Percentiles rank a stretch among this genome's conserved stretches.
Evolutionary conservation across 2,113 vertebrate species (phyloP).

Genomic region (Neopipo cinnamomea): DNA sequence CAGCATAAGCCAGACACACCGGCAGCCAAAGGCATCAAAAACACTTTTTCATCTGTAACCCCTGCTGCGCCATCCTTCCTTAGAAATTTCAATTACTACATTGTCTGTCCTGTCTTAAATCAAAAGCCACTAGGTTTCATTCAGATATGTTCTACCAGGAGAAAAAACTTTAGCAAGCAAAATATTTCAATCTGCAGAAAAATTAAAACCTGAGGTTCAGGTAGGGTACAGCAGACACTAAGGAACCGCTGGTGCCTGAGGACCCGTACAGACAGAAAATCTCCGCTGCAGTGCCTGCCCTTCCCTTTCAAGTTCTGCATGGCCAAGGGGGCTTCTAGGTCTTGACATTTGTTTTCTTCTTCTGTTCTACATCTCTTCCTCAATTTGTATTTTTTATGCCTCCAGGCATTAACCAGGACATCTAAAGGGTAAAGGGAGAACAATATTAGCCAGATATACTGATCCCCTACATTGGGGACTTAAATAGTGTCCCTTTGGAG

Average conservation of each 20-base stretch:
- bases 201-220: not conserved
- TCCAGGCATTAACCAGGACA: not conserved
- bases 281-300: not conserved
- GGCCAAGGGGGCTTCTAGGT: not conserved
- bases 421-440: not conserved
- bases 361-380: not conserved
- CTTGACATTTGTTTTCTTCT: not conserved
- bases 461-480: fast-evolving
- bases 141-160: not conserved
- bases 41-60: not conserved
- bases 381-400: not conserved
- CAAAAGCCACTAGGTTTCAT: not conserved
- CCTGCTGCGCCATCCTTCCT: not conserved
- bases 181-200: not conserved
- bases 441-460: not conserved
- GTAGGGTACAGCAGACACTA: not conserved
- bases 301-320: not conserved
- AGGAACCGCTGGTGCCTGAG: fast-evolving
- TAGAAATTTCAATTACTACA: not conserved
- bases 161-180: not conserved
- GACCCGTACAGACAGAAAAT: not conserved
- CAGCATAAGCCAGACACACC: not conserved
- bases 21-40: not conserved
- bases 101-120: not conserved
- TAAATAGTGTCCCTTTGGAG: not conserved